Conservation (phyloP, 2,113 vertebrate species). For the Galemys pyrenaicus region DNA sequence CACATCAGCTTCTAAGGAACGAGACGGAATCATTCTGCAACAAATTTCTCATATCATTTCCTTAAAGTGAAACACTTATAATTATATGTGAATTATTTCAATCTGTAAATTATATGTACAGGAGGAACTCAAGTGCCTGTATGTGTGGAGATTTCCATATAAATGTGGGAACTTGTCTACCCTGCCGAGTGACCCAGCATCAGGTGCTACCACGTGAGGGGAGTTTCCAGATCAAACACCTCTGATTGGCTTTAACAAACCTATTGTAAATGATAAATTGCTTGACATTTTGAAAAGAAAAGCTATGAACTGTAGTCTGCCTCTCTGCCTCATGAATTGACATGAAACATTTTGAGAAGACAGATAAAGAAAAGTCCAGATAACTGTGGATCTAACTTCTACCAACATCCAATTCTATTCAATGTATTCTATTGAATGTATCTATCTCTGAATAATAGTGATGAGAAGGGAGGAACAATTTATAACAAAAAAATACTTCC, state of each 20-base stretch:
- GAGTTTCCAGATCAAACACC: not conserved
- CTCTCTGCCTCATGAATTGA: not conserved
- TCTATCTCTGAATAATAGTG: not conserved
- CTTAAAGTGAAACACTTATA: not conserved
- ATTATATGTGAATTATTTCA: not conserved
- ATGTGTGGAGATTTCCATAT: not conserved
- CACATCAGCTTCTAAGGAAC: too few relatives aligned
- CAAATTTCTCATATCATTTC: not conserved
- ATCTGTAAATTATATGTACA: not conserved
- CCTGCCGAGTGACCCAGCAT: not conserved
- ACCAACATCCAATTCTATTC: not conserved
- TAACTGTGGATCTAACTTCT: not conserved
- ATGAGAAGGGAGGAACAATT: not conserved
- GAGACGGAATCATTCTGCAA: too few relatives aligned
- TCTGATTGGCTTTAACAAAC: not conserved
- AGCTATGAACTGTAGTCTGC: not conserved
- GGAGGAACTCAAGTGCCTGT: not conserved
- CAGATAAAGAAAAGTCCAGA: not conserved
- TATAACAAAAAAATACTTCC: not conserved
- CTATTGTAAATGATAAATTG: not conserved
- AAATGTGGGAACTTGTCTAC: not conserved
- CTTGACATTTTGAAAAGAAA: conserved; percentile 33
- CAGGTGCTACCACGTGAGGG: not conserved
- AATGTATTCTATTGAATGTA: not conserved
- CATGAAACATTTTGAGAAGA: not conserved